phyloP scores from a whole-genome alignment of 2,113 vertebrate species.

The Corythoichthys intestinalis region DNA sequence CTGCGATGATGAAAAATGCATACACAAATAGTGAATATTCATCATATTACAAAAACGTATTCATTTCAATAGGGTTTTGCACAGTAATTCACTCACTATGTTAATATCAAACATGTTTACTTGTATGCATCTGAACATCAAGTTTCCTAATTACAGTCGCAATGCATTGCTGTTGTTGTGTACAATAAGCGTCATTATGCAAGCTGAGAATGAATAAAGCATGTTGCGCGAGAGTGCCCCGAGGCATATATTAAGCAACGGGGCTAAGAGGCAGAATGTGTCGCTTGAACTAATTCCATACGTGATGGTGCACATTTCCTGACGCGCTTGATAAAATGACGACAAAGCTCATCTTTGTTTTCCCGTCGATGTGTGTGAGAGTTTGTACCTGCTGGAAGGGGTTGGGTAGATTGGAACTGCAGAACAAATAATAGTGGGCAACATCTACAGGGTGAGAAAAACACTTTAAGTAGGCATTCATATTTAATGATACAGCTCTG shows the following conservation, averaged over 20 bases:
- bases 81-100: too few relatives aligned
- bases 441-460: conserved; percentile 71
- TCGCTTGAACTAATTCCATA: conserved; percentile 51
- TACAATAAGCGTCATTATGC: conserved; percentile 11
- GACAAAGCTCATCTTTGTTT: neutral
- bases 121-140: conserved; percentile 3
- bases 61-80: too few relatives aligned
- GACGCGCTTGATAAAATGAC: neutral
- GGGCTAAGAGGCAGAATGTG: conserved; percentile 21
- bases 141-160: conserved; percentile 4
- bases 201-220: conserved; percentile 34
- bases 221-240: conserved; percentile 23
- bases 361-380: neutral
- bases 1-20: neutral
- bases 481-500: neutral
- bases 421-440: conserved; percentile 90
- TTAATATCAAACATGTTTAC: neutral
- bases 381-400: conserved; percentile 92
- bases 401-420: conserved; percentile 82
- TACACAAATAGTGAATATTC: conserved; percentile 24
- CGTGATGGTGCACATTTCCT: conserved; percentile 9
- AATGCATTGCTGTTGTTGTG: neutral
- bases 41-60: neutral
- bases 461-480: too few relatives aligned
- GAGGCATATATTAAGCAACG: conserved; percentile 23